Evolutionary conservation across 2,797 vertebrate species (phyloP), one percentile per base, ranked within the genome.

Genomic region (Aldrovandia affinis): DNA sequence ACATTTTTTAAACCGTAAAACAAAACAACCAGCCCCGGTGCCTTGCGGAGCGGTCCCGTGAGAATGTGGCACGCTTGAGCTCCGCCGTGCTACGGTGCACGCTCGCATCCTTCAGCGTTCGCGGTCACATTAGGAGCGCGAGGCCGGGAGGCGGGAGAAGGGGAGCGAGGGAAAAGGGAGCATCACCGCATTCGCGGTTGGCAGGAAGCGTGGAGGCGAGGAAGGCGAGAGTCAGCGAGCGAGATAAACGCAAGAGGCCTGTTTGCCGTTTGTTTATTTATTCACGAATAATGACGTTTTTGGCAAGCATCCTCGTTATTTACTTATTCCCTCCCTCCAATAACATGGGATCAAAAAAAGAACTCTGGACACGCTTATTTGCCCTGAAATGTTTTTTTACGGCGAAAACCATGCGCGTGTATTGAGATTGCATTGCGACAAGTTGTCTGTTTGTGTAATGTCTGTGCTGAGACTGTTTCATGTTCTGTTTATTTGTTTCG

Each of bases 131-230:
- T 90, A 83, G 88, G 89, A 83, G 83, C 86, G 14, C 33, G 36
- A 44, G 54, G 47, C 78, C 44, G 14, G 84, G 44, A 47, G 50
- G 8, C 7, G n/a, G 50, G 50, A 33, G 77, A 52, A 28, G 54
- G 12, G 52, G 47, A 33, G 14, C 44, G 78, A 20, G 28, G n/a
- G n/a, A 22, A 20, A 28, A 3, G 22, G 70, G 70, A 25, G 18
- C 30, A 88, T 94, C 87, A 1, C 93, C 91, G 92, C 92, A 92
- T 88, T n/a, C 82, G 93, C 50, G 15, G 81, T 83, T 88, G 61
- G 84, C 54, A 10, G 25, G 68, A 86, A 84, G 81, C 80, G 86
- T 84, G 80, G 84, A 85, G 52, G 86, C 85, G 70, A 86, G 87
- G 86, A 88, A 90, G 85, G 83, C 15, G 20, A 87, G 77, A 73